Percentiles rank a stretch among this genome's conserved stretches.
phyloP scores from a whole-genome alignment of 2,888 invertebrate genomes.

The Dolichomitus sp. region DNA sequence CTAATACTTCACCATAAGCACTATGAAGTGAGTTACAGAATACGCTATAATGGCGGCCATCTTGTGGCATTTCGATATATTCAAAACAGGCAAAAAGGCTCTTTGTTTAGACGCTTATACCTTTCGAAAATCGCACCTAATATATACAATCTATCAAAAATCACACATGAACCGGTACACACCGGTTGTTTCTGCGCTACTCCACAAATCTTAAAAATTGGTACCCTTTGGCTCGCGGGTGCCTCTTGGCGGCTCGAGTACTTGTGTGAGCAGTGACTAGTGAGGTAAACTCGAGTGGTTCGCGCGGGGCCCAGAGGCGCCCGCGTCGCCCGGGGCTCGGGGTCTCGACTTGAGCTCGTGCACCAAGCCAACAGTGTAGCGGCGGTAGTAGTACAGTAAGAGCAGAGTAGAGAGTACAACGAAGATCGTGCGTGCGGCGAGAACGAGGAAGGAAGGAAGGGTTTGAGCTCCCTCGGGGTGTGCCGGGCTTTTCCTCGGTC shows the following conservation, averaged over 20 bases:
- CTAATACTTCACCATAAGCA: no score
- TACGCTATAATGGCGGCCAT: no score
- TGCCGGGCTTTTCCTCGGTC: slow-evolving; percentile 78
- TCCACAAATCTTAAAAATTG: slow-evolving; percentile 76
- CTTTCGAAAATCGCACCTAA: no score
- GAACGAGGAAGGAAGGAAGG: slow-evolving; percentile 68
- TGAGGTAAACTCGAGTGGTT: slow-evolving; percentile 83
- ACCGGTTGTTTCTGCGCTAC: background rate
- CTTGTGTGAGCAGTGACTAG: slow-evolving; percentile 82
- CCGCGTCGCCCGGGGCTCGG: slow-evolving; percentile 66
- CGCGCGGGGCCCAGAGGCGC: slow-evolving; percentile 72
- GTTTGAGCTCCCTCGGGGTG: slow-evolving; percentile 63
- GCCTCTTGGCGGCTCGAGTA: slow-evolving; percentile 81
- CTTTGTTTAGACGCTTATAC: no score
- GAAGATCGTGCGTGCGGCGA: slow-evolving; percentile 64
- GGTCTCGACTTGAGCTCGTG: slow-evolving; percentile 46
- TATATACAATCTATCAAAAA: no score
- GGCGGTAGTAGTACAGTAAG: slow-evolving; percentile 8
- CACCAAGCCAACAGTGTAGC: background rate
- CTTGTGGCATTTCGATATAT: no score
- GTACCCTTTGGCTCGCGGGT: slow-evolving; percentile 82
- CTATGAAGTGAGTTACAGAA: no score
- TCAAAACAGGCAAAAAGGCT: no score
- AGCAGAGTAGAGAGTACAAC: background rate
- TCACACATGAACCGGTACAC: no score